These are phyloP conservation scores for Chalcosyrphus nemorum DNA, from an alignment of 2,888 invertebrate species.

Conservation along the genomic window DNA sequence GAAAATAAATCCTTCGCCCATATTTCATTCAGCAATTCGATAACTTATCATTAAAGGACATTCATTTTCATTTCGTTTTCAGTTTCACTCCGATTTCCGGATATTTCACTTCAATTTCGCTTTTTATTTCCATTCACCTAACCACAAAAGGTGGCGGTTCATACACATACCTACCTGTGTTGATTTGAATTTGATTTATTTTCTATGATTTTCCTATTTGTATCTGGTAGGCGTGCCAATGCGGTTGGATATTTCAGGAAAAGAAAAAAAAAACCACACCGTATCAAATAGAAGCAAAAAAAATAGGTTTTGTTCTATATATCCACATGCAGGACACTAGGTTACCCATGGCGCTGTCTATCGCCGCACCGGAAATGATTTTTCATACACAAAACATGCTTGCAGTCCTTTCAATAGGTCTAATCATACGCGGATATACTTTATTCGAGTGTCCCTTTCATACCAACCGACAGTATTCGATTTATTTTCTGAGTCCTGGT, in stretches of 20 bases:
- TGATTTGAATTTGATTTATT: slow-evolving; percentile 71
- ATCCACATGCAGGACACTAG: slow-evolving; percentile 32
- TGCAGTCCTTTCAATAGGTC: slow-evolving; percentile 52
- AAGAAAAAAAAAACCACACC: slow-evolving; percentile 57
- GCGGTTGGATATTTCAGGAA: slow-evolving; percentile 66
- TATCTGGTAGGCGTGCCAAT: slow-evolving; percentile 63
- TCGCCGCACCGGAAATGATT: slow-evolving; percentile 69
- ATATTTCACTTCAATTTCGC: slow-evolving; percentile 68
- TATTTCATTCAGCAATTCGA: slow-evolving; percentile 61
- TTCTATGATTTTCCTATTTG: slow-evolving; percentile 33
- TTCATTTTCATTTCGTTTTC: slow-evolving; percentile 55
- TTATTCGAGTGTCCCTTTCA: slow-evolving; percentile 65
- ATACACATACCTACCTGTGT: slow-evolving; percentile 64
- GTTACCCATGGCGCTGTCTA: slow-evolving; percentile 64
- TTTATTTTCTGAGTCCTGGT: neutral
- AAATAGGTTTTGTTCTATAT: slow-evolving; percentile 44
- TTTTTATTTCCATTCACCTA: slow-evolving; percentile 60
- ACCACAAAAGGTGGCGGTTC: neutral
- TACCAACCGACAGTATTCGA: slow-evolving; percentile 30
- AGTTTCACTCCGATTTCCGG: slow-evolving; percentile 63
- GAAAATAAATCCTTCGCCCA: slow-evolving; percentile 29
- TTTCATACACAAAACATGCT: slow-evolving; percentile 50
- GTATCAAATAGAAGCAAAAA: slow-evolving; percentile 48
- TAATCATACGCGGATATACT: slow-evolving; percentile 68
- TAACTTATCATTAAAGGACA: slow-evolving; percentile 68